Evolutionary conservation across 92 coral and sea anemone genomes (phyloP).

Genomic region (Chrysogorgia sp.): DNA sequence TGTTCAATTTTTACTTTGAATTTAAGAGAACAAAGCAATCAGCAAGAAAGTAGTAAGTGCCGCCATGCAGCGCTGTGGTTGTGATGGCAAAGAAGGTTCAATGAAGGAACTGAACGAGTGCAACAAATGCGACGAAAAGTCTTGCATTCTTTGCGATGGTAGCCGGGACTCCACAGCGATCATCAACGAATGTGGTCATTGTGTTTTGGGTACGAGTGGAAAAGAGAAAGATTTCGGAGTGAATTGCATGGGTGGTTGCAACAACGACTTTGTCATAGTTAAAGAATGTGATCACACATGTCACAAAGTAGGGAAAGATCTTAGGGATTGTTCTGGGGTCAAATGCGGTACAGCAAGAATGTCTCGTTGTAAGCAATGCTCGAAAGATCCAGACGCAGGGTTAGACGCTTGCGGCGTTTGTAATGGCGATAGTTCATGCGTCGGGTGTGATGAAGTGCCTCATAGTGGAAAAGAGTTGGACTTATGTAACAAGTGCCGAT

Average conservation of each 20-base stretch:
- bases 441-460: constrained; percentile 15
- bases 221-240: not conserved
- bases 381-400: constrained; percentile 33
- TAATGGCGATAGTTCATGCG: constrained; percentile 53
- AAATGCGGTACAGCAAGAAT: constrained; percentile 2
- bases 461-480: not conserved
- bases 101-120: not conserved
- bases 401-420: constrained; percentile 68
- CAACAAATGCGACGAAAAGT: not conserved
- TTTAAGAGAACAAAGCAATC: constrained; percentile 8
- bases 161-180: not conserved
- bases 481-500: not conserved
- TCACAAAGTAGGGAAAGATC: not conserved
- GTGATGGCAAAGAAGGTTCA: constrained; percentile 15
- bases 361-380: not conserved
- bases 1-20: not conserved
- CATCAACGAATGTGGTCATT: not conserved
- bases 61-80: not conserved
- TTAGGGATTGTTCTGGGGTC: constrained; percentile 2
- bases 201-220: constrained; percentile 7
- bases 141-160: constrained; percentile 30
- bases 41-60: not conserved
- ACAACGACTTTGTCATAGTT: not conserved
- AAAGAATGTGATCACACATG: not conserved
- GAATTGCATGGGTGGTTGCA: constrained; percentile 7